Percentiles rank a stretch among this genome's conserved stretches.
Evolutionary conservation across 2,113 vertebrate genomes (phyloP).

Genomic region (Tupaia chinensis): DNA sequence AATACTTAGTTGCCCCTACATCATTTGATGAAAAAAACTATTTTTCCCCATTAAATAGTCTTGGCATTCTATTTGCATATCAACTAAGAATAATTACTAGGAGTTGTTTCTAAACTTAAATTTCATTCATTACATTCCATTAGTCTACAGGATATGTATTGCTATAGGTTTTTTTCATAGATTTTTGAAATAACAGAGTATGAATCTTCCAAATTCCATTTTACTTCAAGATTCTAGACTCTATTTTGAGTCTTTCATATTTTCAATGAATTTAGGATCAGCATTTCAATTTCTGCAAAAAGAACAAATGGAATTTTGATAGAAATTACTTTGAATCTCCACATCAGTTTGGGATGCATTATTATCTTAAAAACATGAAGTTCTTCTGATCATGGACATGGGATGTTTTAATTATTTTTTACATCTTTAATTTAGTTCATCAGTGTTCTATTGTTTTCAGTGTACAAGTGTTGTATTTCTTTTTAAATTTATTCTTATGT

Average conservation of each 20-base stretch:
- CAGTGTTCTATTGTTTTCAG: not conserved
- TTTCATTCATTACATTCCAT: not conserved
- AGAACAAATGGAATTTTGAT: not conserved
- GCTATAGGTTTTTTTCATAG: not conserved
- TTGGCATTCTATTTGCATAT: not conserved
- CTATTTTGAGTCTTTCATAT: not conserved
- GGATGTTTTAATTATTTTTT: not conserved
- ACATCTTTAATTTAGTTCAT: not conserved
- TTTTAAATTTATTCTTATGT: not conserved
- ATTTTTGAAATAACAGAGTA: not conserved
- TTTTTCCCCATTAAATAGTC: not conserved
- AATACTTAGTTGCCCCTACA: no score
- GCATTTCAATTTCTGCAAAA: not conserved
- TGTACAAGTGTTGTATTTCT: no score
- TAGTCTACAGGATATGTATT: not conserved
- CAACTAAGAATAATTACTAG: not conserved
- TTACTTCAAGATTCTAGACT: not conserved
- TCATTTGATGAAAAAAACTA: not conserved
- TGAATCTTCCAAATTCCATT: not conserved
- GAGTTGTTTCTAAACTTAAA: not conserved
- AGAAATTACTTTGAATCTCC: not conserved
- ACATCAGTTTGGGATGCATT: not conserved
- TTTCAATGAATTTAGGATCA: not conserved
- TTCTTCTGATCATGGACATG: not conserved
- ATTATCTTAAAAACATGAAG: not conserved